These are phyloP conservation scores for Gadus macrocephalus DNA, from an alignment of 2,113 vertebrate genomes.

Conservation along the genomic window DNA sequence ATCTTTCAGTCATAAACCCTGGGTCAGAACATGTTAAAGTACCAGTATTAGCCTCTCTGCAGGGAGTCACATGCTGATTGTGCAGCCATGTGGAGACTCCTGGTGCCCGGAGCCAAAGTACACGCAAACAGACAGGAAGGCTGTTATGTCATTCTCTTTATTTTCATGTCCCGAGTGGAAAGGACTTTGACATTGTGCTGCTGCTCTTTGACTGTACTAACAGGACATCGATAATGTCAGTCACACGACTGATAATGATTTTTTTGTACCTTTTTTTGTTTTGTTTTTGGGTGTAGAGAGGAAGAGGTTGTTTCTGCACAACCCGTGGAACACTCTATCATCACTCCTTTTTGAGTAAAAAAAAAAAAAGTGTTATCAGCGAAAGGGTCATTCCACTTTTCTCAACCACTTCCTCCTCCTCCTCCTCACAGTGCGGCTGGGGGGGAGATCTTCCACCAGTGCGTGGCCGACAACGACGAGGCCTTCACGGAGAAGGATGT, in stretches of 20 bases:
- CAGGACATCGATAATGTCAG: not conserved
- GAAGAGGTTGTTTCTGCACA: not conserved
- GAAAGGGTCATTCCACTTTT: slow-evolving; percentile 3
- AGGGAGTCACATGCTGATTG: too few relatives aligned
- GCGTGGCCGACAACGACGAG: slow-evolving; percentile 88
- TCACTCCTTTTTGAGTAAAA: not conserved
- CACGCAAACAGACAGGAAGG: slow-evolving; percentile 1
- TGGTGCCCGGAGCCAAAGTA: slow-evolving; percentile 26
- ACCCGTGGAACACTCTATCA: slow-evolving; percentile 28
- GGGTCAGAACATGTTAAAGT: too few relatives aligned
- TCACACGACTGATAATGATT: too few relatives aligned
- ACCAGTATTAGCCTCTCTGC: too few relatives aligned
- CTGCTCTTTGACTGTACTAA: slow-evolving; percentile 5
- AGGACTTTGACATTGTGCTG: slow-evolving; percentile 3
- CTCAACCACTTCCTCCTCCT: slow-evolving; percentile 23
- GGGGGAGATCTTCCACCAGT: slow-evolving; percentile 94
- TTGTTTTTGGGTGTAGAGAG: too few relatives aligned
- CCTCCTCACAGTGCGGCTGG: slow-evolving; percentile 82
- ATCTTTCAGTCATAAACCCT: too few relatives aligned
- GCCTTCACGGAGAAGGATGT: slow-evolving; percentile 94
- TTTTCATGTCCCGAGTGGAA: slow-evolving; percentile 9
- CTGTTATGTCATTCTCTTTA: slow-evolving; percentile 29
- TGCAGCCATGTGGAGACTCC: slow-evolving; percentile 12
- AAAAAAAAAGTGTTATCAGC: too few relatives aligned
- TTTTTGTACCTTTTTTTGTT: too few relatives aligned